Base-by-base conservation (phyloP, 2,888 invertebrate genomes). In the Ditula angustiorana region DNA sequence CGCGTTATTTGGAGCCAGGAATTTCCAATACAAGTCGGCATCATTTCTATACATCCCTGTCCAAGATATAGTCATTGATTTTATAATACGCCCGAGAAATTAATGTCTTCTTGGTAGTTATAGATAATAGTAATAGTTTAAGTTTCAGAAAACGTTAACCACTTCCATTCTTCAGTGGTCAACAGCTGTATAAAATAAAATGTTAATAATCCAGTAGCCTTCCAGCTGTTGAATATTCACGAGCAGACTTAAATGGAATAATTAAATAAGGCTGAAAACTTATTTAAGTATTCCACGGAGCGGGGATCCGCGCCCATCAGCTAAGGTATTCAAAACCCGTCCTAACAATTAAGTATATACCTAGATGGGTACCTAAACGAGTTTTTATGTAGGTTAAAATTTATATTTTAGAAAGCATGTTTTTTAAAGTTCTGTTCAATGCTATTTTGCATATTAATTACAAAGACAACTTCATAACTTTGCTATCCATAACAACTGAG, bases 191-290 rank as follows among this genome's bases (percentile, higher is more conserved):
- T 23, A 52, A 59, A 52, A 41, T 61, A 56, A 61, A 67, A 65
- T 50, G 53, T 65, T 67, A 65, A 59, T 66, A 64, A 64, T 67
- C 64, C 58, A 59, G 28, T 49, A 72, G 73, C 74, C 67, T 76
- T 71, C 72, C 63, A 69, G 69, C 62, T 71, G 80, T 82, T 89
- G 86, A 89, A 90, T 89, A 90, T 90, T 88, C 88, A 89, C 72
- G 71, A 81, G 79, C 70, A 70, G 80, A 78, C 82, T 85, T 81
- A 80, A 79, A 83, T 82, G 78, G 87, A 84, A 86, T 87, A 88
- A 88, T 90, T 86, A 88, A 90, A 88, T 83, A 82, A 82, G 77
- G 84, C 82, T 88, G 86, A 86, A 86, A 88, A 88, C 82, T 84
- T 89, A 84, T 84, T 90, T 87, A 85, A 79, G 85, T 86, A 91